Evolutionary conservation across 2,888 invertebrate species (phyloP), one percentile per base, ranked within the genome.

Genomic region (Tribolium freemani): DNA sequence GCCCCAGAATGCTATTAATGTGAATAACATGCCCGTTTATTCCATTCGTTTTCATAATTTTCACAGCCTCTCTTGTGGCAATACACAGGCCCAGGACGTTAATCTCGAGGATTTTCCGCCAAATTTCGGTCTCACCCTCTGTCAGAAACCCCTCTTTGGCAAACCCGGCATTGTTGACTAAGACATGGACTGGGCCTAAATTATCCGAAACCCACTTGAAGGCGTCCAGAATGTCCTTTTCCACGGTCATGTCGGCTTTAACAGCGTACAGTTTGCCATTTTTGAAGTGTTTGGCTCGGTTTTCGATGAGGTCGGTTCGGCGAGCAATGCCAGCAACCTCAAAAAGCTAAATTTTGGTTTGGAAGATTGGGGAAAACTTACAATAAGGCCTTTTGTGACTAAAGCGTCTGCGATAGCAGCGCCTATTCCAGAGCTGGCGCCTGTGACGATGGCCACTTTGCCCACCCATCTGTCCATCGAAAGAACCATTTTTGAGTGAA

Each of bases 81-180:
- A 79, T 75, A 30, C 77, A 77, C 5, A 77, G 48, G 1, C 73
- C 78, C 5, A 81, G 20, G 0, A 80, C 63, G 46, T 80, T 81
- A 0, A 78, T 64, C 11, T 81, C 76, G 11, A 75, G 57, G 5
- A 77, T 74, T 61, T 75, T 69, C 44, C 57, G 77, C 79, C 79
- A 81, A 0, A 66, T 68, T 26, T 75, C 76, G 0, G 76, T 71
- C 6, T 78, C 53, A 1, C 80, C 81, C 78, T 83, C 80, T 30
- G 76, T 72, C 56, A 85, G 69, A 10, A 69, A 73, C 10, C 77
- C 78, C 3, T 71, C 26, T 6, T 63, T 51, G 2, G 70, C n/a
- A 3, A 81, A n/a, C 2, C 85, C 87, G 10, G 86, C 86, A 69
- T 86, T 86, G 67, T 87, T 87, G 2, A 87, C 80, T 21, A 87